Evolutionary conservation across 2,888 invertebrate genomes (phyloP).

Genomic region (Orchesella flavescens): DNA sequence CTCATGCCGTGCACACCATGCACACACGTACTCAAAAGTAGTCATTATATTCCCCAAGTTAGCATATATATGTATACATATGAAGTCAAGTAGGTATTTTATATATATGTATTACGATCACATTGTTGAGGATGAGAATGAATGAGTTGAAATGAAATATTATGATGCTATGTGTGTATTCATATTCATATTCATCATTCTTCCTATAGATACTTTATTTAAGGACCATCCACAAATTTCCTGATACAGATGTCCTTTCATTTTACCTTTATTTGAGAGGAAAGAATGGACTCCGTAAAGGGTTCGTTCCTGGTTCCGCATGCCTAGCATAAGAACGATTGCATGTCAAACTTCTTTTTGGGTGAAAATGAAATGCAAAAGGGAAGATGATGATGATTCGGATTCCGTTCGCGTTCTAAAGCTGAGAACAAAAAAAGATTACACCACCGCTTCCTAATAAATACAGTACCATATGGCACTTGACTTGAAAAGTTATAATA

Average conservation of each 20-base stretch:
- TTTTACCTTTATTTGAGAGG: background rate
- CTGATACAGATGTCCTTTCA: slow-evolving; percentile 51
- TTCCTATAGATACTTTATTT: background rate
- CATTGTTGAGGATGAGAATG: slow-evolving; percentile 23
- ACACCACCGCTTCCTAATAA: background rate
- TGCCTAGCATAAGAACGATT: background rate
- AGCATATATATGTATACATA: too few relatives aligned
- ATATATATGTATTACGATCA: background rate
- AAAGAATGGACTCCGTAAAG: background rate
- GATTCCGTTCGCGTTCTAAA: background rate
- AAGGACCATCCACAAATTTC: slow-evolving; percentile 26
- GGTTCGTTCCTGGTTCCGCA: too few relatives aligned
- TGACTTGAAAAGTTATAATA: slow-evolving; percentile 9
- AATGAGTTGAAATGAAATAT: slow-evolving; percentile 9
- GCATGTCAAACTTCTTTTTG: slow-evolving; percentile 29
- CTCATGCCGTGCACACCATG: slow-evolving; percentile 54
- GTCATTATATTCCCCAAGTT: background rate
- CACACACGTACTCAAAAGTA: background rate
- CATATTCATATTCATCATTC: too few relatives aligned
- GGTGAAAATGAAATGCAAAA: slow-evolving; percentile 37
- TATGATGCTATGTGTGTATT: too few relatives aligned
- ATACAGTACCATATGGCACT: slow-evolving; percentile 47
- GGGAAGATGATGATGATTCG: slow-evolving; percentile 19
- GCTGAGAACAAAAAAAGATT: background rate
- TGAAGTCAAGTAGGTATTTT: background rate